Percentiles rank a stretch among this genome's conserved stretches.
phyloP scores from a whole-genome alignment of 2,797 vertebrate genomes.

The Melanotaenia nigrans region DNA sequence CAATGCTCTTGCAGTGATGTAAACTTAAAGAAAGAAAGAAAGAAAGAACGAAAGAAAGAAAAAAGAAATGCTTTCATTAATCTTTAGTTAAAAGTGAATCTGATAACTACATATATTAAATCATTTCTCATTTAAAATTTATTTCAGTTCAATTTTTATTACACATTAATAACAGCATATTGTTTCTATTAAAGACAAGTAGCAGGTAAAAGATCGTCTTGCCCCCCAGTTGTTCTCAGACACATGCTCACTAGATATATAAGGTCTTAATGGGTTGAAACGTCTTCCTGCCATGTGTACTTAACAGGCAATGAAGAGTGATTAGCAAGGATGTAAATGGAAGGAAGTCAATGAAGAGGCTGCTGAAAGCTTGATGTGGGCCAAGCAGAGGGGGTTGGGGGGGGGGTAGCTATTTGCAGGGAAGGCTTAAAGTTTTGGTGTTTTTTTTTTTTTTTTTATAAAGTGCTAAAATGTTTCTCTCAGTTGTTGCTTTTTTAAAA shows the following conservation, averaged over 20 bases:
- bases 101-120: too few relatives aligned
- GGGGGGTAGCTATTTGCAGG: too few relatives aligned
- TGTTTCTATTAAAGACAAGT: neutral
- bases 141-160: too few relatives aligned
- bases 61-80: too few relatives aligned
- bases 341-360: neutral
- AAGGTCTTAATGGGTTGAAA: neutral
- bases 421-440: too few relatives aligned
- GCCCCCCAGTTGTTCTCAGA: neutral
- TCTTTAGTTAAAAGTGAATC: too few relatives aligned
- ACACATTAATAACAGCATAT: neutral
- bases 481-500: too few relatives aligned
- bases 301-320: neutral
- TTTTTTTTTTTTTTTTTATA: too few relatives aligned
- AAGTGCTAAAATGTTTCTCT: too few relatives aligned
- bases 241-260: neutral
- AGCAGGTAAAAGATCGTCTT: neutral
- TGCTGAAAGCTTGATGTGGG: neutral
- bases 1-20: neutral
- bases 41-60: too few relatives aligned
- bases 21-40: neutral
- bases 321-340: neutral
- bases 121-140: too few relatives aligned
- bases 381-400: neutral
- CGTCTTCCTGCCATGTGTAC: conserved; percentile 1